Conservation (phyloP, 2,888 invertebrate species). For the Plutella xylostella region DNA sequence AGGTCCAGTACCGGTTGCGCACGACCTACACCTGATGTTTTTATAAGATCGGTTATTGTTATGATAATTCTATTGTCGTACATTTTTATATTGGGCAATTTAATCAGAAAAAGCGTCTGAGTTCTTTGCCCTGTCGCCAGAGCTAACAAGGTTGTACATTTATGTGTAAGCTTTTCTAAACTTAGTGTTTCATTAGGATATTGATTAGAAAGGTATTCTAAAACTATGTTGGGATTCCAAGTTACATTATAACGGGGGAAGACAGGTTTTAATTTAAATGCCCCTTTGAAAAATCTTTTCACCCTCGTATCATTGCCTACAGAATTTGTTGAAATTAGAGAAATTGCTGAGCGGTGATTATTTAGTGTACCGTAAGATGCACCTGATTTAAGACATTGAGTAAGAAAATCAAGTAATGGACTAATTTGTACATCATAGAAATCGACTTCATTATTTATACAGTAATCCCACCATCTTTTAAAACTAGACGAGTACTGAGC, state of each 20-base stretch:
- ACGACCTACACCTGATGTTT: not conserved
- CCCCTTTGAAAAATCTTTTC: not conserved
- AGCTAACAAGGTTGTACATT: not conserved
- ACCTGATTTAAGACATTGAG: not conserved
- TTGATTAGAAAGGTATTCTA: not conserved
- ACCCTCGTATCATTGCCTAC: not conserved
- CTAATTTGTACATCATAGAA: not conserved
- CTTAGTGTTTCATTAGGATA: not conserved
- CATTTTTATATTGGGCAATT: not conserved
- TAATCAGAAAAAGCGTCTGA: not conserved
- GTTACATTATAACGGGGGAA: not conserved
- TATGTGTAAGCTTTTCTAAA: not conserved
- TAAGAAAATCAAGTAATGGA: not conserved
- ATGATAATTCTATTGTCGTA: not conserved
- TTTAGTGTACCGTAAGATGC: not conserved
- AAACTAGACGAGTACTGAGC: conserved; percentile 12
- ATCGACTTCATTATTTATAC: conserved; percentile 3
- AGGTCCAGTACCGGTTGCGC: not conserved
- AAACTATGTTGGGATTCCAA: not conserved
- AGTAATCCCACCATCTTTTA: conserved; percentile 15
- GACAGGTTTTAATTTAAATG: not conserved
- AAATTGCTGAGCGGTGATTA: not conserved
- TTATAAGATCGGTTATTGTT: not conserved
- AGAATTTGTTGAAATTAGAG: not conserved
- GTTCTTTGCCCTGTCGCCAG: not conserved